A percentile compares a stretch with the other conserved stretches of the same genome.
Evolutionary conservation across 2,797 vertebrate genomes (phyloP).

Genomic region (Mastacembelus armatus): DNA sequence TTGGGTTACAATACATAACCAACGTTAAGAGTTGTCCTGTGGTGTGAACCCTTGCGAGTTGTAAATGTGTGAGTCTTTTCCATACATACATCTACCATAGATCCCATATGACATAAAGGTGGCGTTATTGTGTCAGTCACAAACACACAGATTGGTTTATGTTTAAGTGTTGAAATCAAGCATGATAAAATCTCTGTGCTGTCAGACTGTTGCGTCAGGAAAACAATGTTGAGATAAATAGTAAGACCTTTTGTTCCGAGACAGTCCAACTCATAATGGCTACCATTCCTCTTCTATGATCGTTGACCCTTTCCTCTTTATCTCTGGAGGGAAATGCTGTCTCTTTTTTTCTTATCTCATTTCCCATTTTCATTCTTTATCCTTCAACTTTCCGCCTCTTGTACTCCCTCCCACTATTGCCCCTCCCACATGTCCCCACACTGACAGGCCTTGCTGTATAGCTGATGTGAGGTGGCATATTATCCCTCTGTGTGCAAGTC

Average conservation of each 20-base stretch:
- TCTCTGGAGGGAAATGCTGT: conserved; percentile 28
- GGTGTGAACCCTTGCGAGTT: background rate
- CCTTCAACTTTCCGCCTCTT: conserved; percentile 4
- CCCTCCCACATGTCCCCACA: background rate
- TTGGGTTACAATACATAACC: too few relatives aligned
- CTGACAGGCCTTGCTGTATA: conserved; percentile 49
- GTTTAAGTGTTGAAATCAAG: background rate
- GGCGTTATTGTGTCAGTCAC: background rate
- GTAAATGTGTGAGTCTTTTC: background rate
- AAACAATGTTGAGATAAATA: too few relatives aligned
- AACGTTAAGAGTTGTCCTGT: background rate
- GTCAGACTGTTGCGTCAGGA: background rate
- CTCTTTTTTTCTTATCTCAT: conserved; percentile 5
- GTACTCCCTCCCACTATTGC: background rate
- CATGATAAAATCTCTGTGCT: background rate
- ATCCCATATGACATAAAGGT: background rate
- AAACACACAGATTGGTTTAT: background rate
- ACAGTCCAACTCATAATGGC: conserved; percentile 5
- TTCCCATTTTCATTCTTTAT: conserved; percentile 35
- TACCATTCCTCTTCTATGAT: conserved; percentile 23
- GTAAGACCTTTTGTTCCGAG: conserved; percentile 3
- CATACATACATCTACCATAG: background rate
- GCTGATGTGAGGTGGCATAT: conserved; percentile 61
- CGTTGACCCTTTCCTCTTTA: conserved; percentile 19
- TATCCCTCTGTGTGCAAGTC: conserved; percentile 33